Conservation (phyloP, 2,113 vertebrate genomes). For the Hippocampus guttulatus region DNA sequence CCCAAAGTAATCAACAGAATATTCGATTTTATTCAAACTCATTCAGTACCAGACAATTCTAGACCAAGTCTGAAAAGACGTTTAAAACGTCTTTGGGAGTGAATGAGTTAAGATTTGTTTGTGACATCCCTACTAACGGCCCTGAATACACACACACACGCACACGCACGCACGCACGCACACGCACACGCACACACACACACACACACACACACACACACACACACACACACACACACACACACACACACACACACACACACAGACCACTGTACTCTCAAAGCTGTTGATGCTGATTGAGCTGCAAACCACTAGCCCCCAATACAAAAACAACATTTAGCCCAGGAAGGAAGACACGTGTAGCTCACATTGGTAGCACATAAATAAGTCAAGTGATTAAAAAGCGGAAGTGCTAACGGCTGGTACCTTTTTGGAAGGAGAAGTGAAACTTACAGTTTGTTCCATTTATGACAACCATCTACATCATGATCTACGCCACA, state of each 20-base stretch:
- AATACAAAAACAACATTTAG: neutral
- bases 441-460: constrained; percentile 56
- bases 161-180: neutral
- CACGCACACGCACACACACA: too few relatives aligned
- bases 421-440: constrained; percentile 33
- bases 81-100: too few relatives aligned
- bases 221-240: neutral
- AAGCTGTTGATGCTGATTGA: too few relatives aligned
- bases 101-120: too few relatives aligned
- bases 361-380: constrained; percentile 4
- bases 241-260: neutral
- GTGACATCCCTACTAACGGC: too few relatives aligned
- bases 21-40: too few relatives aligned
- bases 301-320: neutral
- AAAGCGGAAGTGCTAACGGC: constrained; percentile 57
- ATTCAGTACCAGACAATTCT: too few relatives aligned
- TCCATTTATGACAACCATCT: constrained; percentile 2
- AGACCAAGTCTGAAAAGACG: too few relatives aligned
- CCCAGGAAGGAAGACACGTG: constrained; percentile 3
- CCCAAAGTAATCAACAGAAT: too few relatives aligned
- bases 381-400: constrained; percentile 42
- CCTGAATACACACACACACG: too few relatives aligned
- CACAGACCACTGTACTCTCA: neutral
- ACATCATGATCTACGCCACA: neutral
- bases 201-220: neutral